Evolutionary conservation across 2,113 vertebrate genomes (phyloP), one percentile per base, ranked within the genome.

Genomic region (Epinephelus moara): DNA sequence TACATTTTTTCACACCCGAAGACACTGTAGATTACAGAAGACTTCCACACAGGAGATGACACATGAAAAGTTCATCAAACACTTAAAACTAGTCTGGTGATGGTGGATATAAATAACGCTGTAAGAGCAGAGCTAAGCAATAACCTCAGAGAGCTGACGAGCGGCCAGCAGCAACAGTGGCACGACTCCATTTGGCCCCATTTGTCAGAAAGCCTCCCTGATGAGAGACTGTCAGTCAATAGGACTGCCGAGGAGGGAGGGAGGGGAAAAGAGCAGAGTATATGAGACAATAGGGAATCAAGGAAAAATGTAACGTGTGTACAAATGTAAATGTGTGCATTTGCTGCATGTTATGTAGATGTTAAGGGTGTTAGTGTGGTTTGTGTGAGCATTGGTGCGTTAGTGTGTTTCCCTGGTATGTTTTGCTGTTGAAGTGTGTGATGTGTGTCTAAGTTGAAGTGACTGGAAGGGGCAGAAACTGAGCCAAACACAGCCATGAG

Each of bases 181-280:
- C 90, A 82, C 50, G 3, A 25, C 80, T 90, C 93, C 91, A 92
- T 91, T 90, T 94, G 93, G 90, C 89, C 75, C 75, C 74, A 88
- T 93, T 91, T 93, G 91, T 89, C 78, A 87, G 91, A 86, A 81
- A 92, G 82, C 70, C 88, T 82, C 85, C 90, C 89, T 87, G 87
- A 88, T 86, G 88, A 42, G 90, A 75, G 76, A 64, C 84, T 67
- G 86, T 90, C 91, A 85, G 68, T 91, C 88, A 82, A 63, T 56
- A 75, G 59, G n/a, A 8, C 70, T 56, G 69, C 57, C 0, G 37
- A 50, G 59, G 18, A 55, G 15, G 21, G 45, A 12, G 45, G 55
- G 23, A n/a, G 1, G 55, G 61, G 62, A 30, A 40, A 5, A 27
- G 62, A 80, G 25, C 25, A 61, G 18, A 57, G 4, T n/a, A 3